Evolutionary conservation across 2,113 vertebrate genomes (phyloP).

Genomic region (Phylloscopus trochiloides): DNA sequence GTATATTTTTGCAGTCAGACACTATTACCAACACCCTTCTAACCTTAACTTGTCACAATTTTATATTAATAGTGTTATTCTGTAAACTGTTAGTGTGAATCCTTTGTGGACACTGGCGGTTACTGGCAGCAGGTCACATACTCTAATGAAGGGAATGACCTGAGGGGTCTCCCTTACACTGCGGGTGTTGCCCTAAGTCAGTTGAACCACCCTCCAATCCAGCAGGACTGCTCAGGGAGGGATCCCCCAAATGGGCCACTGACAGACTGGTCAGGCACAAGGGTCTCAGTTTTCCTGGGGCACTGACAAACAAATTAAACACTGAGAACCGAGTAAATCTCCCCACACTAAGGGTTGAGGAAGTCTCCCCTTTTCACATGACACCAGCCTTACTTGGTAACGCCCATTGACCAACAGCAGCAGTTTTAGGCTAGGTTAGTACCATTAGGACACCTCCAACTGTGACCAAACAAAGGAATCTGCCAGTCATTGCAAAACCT

Average conservation of each 20-base stretch:
- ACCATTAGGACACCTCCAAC: not conserved
- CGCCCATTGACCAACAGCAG: not conserved
- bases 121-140: not conserved
- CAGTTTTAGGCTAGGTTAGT: not conserved
- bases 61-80: not conserved
- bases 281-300: not conserved
- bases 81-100: not conserved
- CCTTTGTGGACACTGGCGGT: not conserved
- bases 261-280: not conserved
- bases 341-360: not conserved
- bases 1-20: not conserved
- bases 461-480: not conserved
- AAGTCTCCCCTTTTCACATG: rapidly evolving
- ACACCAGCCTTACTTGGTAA: not conserved
- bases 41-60: not conserved
- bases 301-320: not conserved
- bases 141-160: not conserved
- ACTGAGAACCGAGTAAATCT: not conserved
- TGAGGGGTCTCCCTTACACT: not conserved
- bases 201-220: not conserved
- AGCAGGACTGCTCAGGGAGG: not conserved
- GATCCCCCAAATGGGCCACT: not conserved
- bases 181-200: not conserved
- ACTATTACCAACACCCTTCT: not conserved
- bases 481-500: not conserved